These are phyloP conservation scores for Cheirogaleus major DNA, from an alignment of 2,797 vertebrate genomes.

Conservation along the genomic window DNA sequence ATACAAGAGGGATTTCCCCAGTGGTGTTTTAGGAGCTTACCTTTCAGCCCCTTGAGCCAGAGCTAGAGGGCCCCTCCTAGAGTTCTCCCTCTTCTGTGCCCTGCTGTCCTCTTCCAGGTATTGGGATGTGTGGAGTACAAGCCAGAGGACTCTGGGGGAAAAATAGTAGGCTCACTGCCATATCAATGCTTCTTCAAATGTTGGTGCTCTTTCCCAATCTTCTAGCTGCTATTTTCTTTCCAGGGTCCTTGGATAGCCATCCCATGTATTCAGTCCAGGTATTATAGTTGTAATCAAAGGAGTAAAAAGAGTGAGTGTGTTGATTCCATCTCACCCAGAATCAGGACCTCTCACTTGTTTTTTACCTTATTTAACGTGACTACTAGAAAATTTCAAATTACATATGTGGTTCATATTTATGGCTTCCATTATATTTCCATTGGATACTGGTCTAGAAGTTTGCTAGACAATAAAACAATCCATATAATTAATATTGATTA, in stretches of 20 bases:
- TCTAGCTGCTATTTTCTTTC: background rate
- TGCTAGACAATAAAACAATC: background rate
- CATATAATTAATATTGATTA: background rate
- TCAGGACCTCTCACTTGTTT: background rate
- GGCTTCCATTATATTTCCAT: background rate
- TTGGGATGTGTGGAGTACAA: background rate
- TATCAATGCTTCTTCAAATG: background rate
- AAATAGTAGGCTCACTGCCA: background rate
- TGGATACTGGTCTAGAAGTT: background rate
- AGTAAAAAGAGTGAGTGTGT: background rate
- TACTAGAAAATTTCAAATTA: background rate
- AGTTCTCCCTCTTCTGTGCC: background rate
- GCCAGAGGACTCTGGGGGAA: background rate
- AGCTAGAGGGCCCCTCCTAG: background rate
- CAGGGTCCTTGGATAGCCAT: background rate
- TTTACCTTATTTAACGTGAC: background rate
- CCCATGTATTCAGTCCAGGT: too few relatives aligned
- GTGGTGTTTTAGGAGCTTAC: background rate
- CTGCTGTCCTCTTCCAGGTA: background rate
- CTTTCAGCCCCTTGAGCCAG: background rate
- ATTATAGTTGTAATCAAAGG: background rate
- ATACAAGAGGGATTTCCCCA: background rate
- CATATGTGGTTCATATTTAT: background rate
- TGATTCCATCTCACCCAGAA: background rate
- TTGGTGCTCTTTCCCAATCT: background rate